Percentiles rank a stretch among this genome's conserved stretches.
Evolutionary conservation across 1,140 invertebrate genomes (phyloP).

Genomic region (Drosophila serrata): DNA sequence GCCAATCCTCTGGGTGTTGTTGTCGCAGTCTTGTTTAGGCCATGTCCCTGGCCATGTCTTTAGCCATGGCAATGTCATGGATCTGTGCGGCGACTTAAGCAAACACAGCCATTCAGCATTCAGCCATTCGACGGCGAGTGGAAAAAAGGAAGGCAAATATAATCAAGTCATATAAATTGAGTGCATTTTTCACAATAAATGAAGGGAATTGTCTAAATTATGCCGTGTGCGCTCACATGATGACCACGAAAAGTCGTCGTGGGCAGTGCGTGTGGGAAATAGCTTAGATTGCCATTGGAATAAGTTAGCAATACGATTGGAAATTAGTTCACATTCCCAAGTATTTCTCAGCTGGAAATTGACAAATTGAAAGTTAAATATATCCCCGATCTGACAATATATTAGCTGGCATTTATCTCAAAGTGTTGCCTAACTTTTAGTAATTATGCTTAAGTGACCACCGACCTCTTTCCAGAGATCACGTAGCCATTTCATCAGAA

Average conservation of each 20-base stretch:
- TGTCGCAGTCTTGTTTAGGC: constrained; percentile 57
- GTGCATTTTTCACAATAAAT: constrained; percentile 83
- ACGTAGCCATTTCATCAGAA: constrained; percentile 1
- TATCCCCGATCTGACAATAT: background rate
- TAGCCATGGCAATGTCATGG: constrained; percentile 63
- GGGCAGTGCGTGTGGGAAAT: constrained; percentile 44
- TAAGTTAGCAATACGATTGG: background rate
- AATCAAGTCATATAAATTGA: constrained; percentile 84
- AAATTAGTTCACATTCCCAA: background rate
- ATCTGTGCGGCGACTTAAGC: constrained; percentile 60
- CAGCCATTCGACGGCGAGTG: constrained; percentile 40
- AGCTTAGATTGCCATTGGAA: background rate
- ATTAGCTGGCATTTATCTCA: background rate
- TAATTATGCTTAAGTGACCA: background rate
- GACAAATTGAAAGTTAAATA: background rate
- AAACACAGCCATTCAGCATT: constrained; percentile 67
- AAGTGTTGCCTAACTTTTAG: background rate
- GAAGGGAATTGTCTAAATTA: constrained; percentile 81
- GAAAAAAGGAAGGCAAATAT: constrained; percentile 63
- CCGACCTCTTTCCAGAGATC: constrained; percentile 1
- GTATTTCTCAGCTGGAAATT: background rate
- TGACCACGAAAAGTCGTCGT: constrained; percentile 25
- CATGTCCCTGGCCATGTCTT: constrained; percentile 40
- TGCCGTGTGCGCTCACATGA: constrained; percentile 51
- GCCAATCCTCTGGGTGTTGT: constrained; percentile 44